Percentiles rank a stretch among this genome's conserved stretches.
Evolutionary conservation across 2,888 invertebrate genomes (phyloP).

Genomic region (Volucella inflata): DNA sequence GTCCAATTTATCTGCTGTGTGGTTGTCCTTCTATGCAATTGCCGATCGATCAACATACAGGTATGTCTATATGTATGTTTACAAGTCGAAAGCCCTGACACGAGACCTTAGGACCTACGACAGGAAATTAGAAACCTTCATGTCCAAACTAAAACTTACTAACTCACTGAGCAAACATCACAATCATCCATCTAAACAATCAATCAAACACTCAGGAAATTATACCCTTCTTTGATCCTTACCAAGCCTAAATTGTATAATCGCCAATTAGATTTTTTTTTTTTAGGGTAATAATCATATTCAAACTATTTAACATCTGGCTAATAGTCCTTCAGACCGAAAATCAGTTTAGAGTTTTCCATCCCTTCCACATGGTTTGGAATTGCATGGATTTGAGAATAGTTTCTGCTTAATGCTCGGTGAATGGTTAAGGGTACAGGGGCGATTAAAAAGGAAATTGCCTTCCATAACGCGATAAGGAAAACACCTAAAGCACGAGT

Average conservation of each 20-base stretch:
- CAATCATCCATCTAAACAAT: conserved; percentile 33
- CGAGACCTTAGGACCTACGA: no score
- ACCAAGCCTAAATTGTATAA: conserved; percentile 63
- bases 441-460: conserved; percentile 67
- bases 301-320: conserved; percentile 57
- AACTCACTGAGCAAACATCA: conserved; percentile 28
- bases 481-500: not conserved
- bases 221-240: conserved; percentile 37
- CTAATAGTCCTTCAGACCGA: conserved; percentile 59
- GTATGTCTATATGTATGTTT: no score
- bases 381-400: conserved; percentile 53
- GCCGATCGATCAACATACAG: no score
- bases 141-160: conserved; percentile 6
- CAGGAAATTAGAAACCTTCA: conserved; percentile 1
- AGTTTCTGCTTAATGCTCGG: conserved; percentile 31
- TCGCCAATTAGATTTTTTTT: conserved; percentile 54
- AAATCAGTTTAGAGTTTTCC: conserved; percentile 57
- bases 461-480: conserved; percentile 67
- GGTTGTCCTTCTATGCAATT: no score
- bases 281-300: conserved; percentile 54
- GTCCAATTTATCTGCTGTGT: no score
- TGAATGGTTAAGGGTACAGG: conserved; percentile 29
- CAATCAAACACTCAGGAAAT: conserved; percentile 56
- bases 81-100: no score
- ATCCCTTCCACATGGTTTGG: conserved; percentile 57